Evolutionary conservation across 2,888 invertebrate genomes (phyloP).

Genomic region (Magallana nippona): DNA sequence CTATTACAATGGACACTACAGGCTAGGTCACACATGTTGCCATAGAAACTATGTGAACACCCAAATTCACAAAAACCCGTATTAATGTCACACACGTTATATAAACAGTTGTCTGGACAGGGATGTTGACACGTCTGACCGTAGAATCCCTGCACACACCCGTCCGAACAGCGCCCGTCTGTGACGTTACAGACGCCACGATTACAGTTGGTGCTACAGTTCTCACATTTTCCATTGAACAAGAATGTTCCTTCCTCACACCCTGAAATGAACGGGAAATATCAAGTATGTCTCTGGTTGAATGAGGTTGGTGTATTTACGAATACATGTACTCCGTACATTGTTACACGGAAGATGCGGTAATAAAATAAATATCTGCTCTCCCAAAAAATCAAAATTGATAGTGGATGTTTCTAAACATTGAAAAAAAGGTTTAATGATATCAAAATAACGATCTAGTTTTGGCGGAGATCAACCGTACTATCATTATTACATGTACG

Average conservation of each 20-base stretch:
- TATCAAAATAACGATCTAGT: too few species aligned
- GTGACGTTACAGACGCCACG: not conserved
- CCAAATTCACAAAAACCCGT: not conserved
- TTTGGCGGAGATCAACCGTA: too few species aligned
- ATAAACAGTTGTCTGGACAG: not conserved
- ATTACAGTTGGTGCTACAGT: not conserved
- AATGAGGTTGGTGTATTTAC: too few species aligned
- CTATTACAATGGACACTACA: not conserved
- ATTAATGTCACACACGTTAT: not conserved
- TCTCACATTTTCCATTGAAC: not conserved
- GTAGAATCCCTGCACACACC: not conserved
- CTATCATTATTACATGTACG: too few species aligned
- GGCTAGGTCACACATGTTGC: not conserved
- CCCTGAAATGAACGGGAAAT: not conserved
- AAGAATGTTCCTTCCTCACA: not conserved
- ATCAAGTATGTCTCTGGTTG: too few species aligned
- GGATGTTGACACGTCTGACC: not conserved
- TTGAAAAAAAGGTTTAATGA: too few species aligned
- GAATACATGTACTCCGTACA: too few species aligned
- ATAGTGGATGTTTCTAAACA: too few species aligned
- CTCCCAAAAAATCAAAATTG: too few species aligned
- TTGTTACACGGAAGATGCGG: too few species aligned
- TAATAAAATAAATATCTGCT: too few species aligned
- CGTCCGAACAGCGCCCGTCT: not conserved
- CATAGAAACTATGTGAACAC: not conserved